Evolutionary conservation across 2,113 vertebrate genomes (phyloP), one percentile per base, ranked within the genome.

Genomic region (Scalopus aquaticus): DNA sequence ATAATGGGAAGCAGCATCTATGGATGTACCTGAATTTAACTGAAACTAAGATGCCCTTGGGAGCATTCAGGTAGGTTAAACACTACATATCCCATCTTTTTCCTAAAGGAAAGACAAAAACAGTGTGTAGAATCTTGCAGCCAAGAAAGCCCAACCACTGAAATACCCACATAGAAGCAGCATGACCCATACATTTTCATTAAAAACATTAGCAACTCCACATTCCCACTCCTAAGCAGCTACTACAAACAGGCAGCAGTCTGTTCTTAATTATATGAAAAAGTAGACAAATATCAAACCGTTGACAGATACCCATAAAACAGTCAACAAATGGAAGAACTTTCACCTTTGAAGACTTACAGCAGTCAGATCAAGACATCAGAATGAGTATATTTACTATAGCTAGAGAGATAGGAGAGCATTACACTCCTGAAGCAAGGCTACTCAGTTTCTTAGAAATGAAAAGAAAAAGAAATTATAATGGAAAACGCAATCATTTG

Each of bases 261-360:
- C 49, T n/a, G 1, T 49, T 79, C 51, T 54, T 26, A 51, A 62
- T 60, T 37, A 44, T 19, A 77, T 1, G 20, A 60, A 86, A 81
- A 56, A 93, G 46, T 30, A n/a, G 42, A 78, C 9, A 72, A 72
- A 85, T 76, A 39, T 11, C 51, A 64, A 65, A 54, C 22, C 58
- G 67, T 56, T 92, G 54, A 64, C 35, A 93, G 91, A 85, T 90
- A 80, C 3, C 35, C 46, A 42, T 62, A 72, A 86, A 89, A 85
- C 60, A 72, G 6, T 65, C 69, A 93, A 70, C 44, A 49, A 89
- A 44, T 82, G 24, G 11, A 60, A 79, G 39, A 74, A 70, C 64
- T 78, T 83, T 54, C 8, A 95, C 11, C 24, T n/a, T 64, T 89
- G 62, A 76, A 82, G 39, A 67, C 22, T 69, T 24, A 49, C 8